Base-by-base conservation (phyloP, 2,797 vertebrate species). In the Alauda arvensis region DNA sequence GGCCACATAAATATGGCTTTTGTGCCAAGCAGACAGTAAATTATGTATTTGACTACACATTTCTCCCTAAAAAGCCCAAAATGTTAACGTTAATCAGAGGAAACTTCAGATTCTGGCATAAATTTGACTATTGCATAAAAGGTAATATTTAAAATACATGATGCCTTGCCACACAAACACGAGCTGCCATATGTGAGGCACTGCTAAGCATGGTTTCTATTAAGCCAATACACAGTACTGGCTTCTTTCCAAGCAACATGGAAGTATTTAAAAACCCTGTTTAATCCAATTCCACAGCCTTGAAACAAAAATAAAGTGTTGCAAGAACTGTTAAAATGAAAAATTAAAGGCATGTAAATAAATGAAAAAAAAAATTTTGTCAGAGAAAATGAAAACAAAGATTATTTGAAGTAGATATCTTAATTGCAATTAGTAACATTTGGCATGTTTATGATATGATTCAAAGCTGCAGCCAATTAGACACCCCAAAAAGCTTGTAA, bases 361-460 rank as follows among this genome's bases (percentile, higher is more conserved):
- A 92, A 62, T 59, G 70, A 8, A 45, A 51, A 91, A 91, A 94
- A 87, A 43, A 94, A 94, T 77, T 37, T 61, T 85, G 82, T 84
- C 57, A 63, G 56, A 79, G 92, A 82, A 95, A 94, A 87, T 49
- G 81, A 92, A 94, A 94, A 94, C 80, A 89, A 95, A 93, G 67
- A 92, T 93, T 93, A 95, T 92, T 94, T 95, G 78, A 91, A 95
- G 81, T 68, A 95, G 76, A 92, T 94, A 83, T 91, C 88, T 96
- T 95, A 95, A 95, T 90, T 85, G 88, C 93, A 94, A 95, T 95
- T 94, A 95, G 87, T 91, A 95, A 91, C 93, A 91, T 93, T 94
- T 94, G 90, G 85, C 91, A 89, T 61, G 70, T 80, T 91, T 91
- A 93, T 60, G 80, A 92, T 89, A 92, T 33, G 88, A 87, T 88